Percentiles rank a stretch among this genome's conserved stretches.
Evolutionary conservation across 2,113 vertebrate genomes (phyloP).

Genomic region (Ciconia stormi): DNA sequence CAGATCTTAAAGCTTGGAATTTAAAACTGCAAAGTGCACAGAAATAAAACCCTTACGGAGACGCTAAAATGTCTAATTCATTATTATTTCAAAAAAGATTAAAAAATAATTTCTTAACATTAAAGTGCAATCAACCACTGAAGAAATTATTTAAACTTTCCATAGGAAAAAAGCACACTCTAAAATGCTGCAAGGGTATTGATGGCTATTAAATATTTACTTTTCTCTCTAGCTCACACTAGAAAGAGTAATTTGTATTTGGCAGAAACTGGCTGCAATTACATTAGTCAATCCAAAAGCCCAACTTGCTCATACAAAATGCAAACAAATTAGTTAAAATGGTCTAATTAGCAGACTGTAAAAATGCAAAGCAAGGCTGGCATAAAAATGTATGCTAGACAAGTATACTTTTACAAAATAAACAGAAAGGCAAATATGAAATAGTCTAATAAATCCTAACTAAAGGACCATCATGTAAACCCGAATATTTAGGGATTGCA

Average conservation of each 20-base stretch:
- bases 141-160: slow-evolving; percentile 80
- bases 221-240: slow-evolving; percentile 82
- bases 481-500: neutral
- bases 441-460: slow-evolving; percentile 43
- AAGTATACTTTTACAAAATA: slow-evolving; percentile 61
- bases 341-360: slow-evolving; percentile 86
- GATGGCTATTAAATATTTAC: slow-evolving; percentile 89
- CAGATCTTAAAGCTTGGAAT: slow-evolving; percentile 28
- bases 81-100: slow-evolving; percentile 77
- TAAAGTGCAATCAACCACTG: slow-evolving; percentile 76
- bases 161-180: slow-evolving; percentile 59
- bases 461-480: neutral
- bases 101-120: slow-evolving; percentile 79
- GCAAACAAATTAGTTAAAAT: slow-evolving; percentile 91
- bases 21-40: slow-evolving; percentile 68
- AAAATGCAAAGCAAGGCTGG: slow-evolving; percentile 83
- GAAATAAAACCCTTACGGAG: slow-evolving; percentile 62
- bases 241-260: slow-evolving; percentile 85
- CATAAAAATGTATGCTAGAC: slow-evolving; percentile 72
- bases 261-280: slow-evolving; percentile 84
- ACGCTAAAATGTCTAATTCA: slow-evolving; percentile 68
- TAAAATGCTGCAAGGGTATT: slow-evolving; percentile 80
- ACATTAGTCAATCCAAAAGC: slow-evolving; percentile 87
- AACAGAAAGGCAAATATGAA: slow-evolving; percentile 59
- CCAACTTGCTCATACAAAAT: slow-evolving; percentile 87